phyloP scores from a whole-genome alignment of 2,888 invertebrate species.

The Phengaris alcon region DNA sequence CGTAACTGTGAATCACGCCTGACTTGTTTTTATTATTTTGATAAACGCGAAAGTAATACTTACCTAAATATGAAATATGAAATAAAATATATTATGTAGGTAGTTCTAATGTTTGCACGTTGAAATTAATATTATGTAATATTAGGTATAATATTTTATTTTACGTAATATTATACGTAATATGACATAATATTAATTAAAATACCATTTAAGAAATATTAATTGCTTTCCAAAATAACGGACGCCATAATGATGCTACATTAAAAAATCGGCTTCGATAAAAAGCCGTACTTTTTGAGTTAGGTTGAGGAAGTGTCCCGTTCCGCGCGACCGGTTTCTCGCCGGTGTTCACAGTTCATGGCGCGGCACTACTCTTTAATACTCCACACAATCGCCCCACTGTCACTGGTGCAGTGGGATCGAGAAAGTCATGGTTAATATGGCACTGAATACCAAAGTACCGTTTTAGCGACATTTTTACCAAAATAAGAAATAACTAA shows the following conservation, averaged over 20 bases:
- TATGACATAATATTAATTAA: no score
- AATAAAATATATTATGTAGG: no score
- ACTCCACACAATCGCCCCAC: neutral
- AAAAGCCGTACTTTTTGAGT: slow-evolving; percentile 5
- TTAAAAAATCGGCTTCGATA: neutral
- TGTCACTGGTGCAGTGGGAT: slow-evolving; percentile 4
- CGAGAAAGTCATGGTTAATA: slow-evolving; percentile 11
- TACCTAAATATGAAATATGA: no score
- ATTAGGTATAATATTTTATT: no score
- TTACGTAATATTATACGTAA: no score
- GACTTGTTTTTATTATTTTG: neutral
- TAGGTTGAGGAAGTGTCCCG: slow-evolving; percentile 31
- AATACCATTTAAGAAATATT: no score
- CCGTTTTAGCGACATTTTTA: slow-evolving; percentile 2
- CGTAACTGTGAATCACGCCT: slow-evolving; percentile 1
- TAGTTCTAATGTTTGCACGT: no score
- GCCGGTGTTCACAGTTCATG: neutral
- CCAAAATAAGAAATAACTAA: neutral
- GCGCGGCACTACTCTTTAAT: no score
- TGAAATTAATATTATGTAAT: no score
- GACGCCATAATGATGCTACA: neutral
- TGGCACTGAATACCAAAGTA: neutral
- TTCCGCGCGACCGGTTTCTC: slow-evolving; percentile 34
- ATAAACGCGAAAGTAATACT: neutral
- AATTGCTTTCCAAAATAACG: no score